Evolutionary conservation across 2,888 invertebrate species (phyloP), one percentile per base, ranked within the genome.

Genomic region (Drosophila infuscata): DNA sequence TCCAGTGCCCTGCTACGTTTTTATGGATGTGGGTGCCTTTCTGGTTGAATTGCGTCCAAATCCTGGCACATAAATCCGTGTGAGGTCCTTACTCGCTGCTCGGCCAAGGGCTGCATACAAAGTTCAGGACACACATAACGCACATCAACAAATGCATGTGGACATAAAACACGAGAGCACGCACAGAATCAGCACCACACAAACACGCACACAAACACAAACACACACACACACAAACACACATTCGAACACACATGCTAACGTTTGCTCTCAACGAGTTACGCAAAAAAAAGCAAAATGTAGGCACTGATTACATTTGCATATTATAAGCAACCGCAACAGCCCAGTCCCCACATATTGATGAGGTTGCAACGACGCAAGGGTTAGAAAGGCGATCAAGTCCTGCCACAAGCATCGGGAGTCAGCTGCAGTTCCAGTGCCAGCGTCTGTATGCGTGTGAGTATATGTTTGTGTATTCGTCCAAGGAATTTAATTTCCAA

Each of bases 281-380:
- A 61, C 71, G 86, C 74, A 68, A 72, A 78, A 74, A 74, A 75
- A 46, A 46, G 25, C 15, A 25, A 46, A 87, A 77, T 76, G 86
- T 75, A 71, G 79, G 76, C 88, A 83, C 87, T 89, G 87, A 87
- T 87, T 87, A 88, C 87, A 87, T 87, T 89, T 89, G 90, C 87
- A 87, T 87, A 88, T 89, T 76, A 80, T 83, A 82, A 76, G 78
- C 66, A 72, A 58, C 63, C 75, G 53, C 60, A 54, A 38, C 54
- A 32, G 41, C 63, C 68, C 56, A 57, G 30, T 20, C 41, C 5
- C 9, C 30, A 30, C 43, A 43, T 69, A 89, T 83, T 74, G 88
- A 89, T 81, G 78, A 77, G 77, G 62, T 53, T 72, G 82, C 71
- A 75, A 30, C 32, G 69, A 43, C 56, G 66, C 59, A 74, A 70